Percentiles rank a stretch among this genome's conserved stretches.
Evolutionary conservation across 2,797 vertebrate genomes (phyloP).

Genomic region (Geotrypetes seraphini): DNA sequence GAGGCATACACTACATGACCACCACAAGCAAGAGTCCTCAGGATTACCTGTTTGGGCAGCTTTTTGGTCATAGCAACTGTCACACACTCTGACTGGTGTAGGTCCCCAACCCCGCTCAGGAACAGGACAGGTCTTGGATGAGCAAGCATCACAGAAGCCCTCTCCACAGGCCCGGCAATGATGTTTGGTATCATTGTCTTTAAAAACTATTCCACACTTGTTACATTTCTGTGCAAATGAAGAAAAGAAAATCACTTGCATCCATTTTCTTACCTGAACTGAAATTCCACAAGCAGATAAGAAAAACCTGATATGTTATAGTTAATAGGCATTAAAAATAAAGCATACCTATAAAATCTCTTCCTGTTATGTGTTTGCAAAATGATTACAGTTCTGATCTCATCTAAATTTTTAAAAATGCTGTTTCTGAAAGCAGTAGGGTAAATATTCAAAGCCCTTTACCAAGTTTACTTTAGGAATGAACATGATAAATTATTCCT

Average conservation of each 20-base stretch:
- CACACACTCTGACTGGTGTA: slow-evolving; percentile 83
- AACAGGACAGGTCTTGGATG: slow-evolving; percentile 82
- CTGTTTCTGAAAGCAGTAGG: too few relatives aligned
- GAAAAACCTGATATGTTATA: too few relatives aligned
- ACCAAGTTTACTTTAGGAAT: too few relatives aligned
- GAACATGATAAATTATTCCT: too few relatives aligned
- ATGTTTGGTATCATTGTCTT: slow-evolving; percentile 89
- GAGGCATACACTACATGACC: not conserved
- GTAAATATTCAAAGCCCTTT: too few relatives aligned
- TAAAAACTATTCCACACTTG: slow-evolving; percentile 78
- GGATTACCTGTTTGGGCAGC: slow-evolving; percentile 58
- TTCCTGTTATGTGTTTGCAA: too few relatives aligned
- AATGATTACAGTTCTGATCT: too few relatives aligned
- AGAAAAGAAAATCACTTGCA: slow-evolving; percentile 33
- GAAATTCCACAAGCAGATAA: too few relatives aligned
- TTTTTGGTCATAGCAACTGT: slow-evolving; percentile 73
- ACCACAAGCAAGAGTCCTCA: not conserved
- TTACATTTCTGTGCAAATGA: slow-evolving; percentile 68
- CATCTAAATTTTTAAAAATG: too few relatives aligned
- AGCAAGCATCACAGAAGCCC: slow-evolving; percentile 90
- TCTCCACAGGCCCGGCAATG: slow-evolving; percentile 95
- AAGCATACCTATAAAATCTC: too few relatives aligned
- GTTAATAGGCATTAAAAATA: too few relatives aligned
- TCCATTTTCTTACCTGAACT: too few relatives aligned
- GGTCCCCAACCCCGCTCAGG: slow-evolving; percentile 95